Evolutionary conservation across 2,888 invertebrate species (phyloP), one percentile per base, ranked within the genome.

Genomic region (Oxycera nigricornis): DNA sequence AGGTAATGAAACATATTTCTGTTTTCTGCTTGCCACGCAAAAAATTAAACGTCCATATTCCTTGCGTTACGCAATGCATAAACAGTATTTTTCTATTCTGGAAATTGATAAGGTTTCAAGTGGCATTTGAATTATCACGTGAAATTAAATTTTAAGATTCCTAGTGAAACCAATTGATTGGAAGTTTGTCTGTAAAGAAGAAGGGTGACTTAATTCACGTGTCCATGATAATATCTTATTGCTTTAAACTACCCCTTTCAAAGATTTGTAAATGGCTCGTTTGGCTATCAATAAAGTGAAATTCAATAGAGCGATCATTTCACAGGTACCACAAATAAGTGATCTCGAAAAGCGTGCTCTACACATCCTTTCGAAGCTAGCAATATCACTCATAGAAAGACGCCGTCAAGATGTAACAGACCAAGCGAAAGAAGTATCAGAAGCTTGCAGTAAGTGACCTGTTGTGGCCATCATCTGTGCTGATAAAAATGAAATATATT

Each of bases 371-470:
- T 88, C 90, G 1, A 89, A 91, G 74, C 90, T 93, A 80, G 90
- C 94, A 41, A 90, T 89, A 76, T 92, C 93, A 84, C 86, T 97
- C 72, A 89, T 92, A 80, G 92, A 93, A 83, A 88, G 98, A 50
- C 88, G 98, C 39, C 89, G 97, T 57, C 95, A 96, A 78, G 97
- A 98, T 86, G 92, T 97, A 1, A 88, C 94, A 75, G 98, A 98
- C 87, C 97, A 98, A 86, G 94, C 96, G 73, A 94, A 96, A 81
- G 97, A 97, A 86, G 93, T 94, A 78, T 90, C 94, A 17, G 90
- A 91, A 62, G 85, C 89, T 74, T 86, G 89, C 76, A 90, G 90
- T 91, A 86, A 31, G 70, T 52, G 14, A 14, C 1, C 50, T 28
- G 39, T 67, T 35, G 7, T 17, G n/a, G n/a, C n/a, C n/a, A n/a